Evolutionary conservation across 2,888 invertebrate genomes (phyloP).

Genomic region (Melanchra persicariae): DNA sequence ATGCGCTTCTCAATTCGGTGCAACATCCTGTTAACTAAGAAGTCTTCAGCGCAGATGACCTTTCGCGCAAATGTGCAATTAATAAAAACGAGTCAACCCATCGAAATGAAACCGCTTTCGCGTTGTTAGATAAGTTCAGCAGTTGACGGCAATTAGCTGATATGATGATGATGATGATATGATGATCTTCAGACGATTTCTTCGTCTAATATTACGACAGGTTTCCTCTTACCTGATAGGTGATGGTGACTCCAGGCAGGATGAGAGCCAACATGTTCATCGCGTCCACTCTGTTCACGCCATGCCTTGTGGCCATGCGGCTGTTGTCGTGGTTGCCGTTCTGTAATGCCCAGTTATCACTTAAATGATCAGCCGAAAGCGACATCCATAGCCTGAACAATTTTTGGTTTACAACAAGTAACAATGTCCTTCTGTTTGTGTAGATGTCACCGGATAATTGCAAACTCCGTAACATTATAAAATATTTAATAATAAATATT

Average conservation of each 20-base stretch:
- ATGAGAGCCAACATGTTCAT: slow-evolving; percentile 95
- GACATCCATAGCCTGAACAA: not conserved
- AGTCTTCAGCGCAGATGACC: not conserved
- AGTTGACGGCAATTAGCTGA: no score
- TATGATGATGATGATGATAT: no score
- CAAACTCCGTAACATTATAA: no score
- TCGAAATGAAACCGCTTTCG: not conserved
- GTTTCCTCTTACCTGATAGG: slow-evolving; percentile 92
- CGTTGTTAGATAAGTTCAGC: no score
- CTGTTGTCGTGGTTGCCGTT: slow-evolving; percentile 94
- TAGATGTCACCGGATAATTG: no score
- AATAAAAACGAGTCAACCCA: no score
- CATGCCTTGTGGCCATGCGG: slow-evolving; percentile 92
- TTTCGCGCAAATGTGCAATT: not conserved
- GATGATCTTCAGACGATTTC: not conserved
- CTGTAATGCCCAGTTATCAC: slow-evolving; percentile 63
- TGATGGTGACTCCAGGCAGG: slow-evolving; percentile 95
- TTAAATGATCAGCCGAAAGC: not conserved
- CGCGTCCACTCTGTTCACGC: slow-evolving; percentile 92
- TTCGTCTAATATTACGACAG: not conserved
- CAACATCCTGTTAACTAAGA: not conserved
- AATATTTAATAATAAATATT: no score
- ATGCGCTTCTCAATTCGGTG: not conserved
- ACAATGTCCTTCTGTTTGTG: no score
- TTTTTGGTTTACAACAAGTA: no score